Evolutionary conservation across 1,140 invertebrate species (phyloP).

Genomic region (Brachionus manjavacas): DNA sequence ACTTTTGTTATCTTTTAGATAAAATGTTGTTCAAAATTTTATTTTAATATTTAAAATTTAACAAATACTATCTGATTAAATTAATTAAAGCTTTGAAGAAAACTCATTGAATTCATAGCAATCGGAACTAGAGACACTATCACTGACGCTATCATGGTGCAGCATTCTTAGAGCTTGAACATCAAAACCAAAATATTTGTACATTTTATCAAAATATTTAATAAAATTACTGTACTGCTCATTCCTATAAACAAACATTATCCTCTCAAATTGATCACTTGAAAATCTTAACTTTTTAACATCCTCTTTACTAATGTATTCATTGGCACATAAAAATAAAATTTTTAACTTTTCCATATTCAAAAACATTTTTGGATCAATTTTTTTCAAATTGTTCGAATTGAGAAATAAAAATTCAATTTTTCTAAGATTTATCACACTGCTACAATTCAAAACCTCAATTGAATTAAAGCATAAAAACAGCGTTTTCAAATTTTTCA

Average conservation of each 20-base stretch:
- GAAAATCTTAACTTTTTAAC: not conserved
- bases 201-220: not conserved
- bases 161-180: not conserved
- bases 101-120: not conserved
- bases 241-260: not conserved
- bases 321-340: not conserved
- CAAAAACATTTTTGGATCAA: not conserved
- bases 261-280: not conserved
- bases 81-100: not conserved
- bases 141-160: not conserved
- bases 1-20: too few species aligned
- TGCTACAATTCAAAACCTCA: not conserved
- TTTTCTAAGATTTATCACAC: not conserved
- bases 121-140: not conserved
- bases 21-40: not conserved
- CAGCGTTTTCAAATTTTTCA: not conserved
- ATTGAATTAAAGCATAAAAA: not conserved
- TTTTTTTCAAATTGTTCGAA: not conserved
- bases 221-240: not conserved
- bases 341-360: not conserved
- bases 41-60: not conserved
- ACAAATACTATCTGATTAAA: not conserved
- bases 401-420: slow-evolving; percentile 19
- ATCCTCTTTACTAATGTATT: not conserved
- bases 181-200: not conserved